Percentiles rank a stretch among this genome's conserved stretches.
Evolutionary conservation across 2,797 vertebrate genomes (phyloP).

Genomic region (Hippopotamyrus pictus): DNA sequence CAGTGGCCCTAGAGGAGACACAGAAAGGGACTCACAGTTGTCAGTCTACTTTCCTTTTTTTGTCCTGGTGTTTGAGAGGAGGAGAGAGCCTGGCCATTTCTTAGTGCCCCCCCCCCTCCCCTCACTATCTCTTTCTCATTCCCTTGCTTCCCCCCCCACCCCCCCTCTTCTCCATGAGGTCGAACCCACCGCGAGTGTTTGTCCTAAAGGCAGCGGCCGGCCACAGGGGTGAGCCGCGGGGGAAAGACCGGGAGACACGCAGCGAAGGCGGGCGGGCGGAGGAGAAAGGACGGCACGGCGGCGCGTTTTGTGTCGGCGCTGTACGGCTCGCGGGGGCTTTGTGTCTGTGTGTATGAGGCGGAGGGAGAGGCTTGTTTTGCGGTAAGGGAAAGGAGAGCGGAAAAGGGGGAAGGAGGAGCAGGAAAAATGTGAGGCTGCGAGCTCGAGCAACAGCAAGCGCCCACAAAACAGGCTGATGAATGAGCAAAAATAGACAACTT

Average conservation of each 20-base stretch:
- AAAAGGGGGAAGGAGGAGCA: background rate
- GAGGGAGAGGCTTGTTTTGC: background rate
- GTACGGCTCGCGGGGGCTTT: background rate
- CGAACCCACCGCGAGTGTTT: conserved; percentile 28
- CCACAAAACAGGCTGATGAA: background rate
- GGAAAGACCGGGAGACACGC: conserved; percentile 3
- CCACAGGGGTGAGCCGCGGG: conserved; percentile 39
- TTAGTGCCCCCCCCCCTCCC: conserved; percentile 10
- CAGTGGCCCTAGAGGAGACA: conserved; percentile 63
- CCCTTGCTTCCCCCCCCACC: background rate
- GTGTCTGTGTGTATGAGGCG: background rate
- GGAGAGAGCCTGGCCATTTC: conserved; percentile 27
- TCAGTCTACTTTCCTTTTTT: conserved; percentile 57
- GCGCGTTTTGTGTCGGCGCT: background rate
- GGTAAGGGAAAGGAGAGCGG: background rate
- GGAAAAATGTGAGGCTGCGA: background rate
- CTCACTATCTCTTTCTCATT: conserved; percentile 17
- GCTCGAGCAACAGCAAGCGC: background rate
- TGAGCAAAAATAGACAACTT: background rate
- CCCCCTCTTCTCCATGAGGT: conserved; percentile 18
- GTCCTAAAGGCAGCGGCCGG: conserved; percentile 25
- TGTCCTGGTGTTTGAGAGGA: conserved; percentile 30
- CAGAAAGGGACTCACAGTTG: conserved; percentile 49
- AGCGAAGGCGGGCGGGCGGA: background rate
- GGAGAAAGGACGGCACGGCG: background rate